Evolutionary conservation across 2,797 vertebrate genomes (phyloP).

Genomic region (Vultur gryphus): DNA sequence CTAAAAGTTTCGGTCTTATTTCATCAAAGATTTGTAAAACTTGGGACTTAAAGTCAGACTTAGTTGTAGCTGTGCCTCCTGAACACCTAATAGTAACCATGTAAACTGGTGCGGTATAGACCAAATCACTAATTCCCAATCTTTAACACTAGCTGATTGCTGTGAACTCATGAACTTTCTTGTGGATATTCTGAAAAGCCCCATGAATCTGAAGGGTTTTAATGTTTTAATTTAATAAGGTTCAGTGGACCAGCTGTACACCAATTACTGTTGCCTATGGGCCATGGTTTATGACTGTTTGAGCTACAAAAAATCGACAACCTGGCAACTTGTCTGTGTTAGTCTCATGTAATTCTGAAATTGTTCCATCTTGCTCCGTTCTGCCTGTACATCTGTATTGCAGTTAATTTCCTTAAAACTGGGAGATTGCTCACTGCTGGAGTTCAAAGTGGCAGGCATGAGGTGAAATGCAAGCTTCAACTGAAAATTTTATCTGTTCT

Average conservation of each 20-base stretch:
- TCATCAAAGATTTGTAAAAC: not conserved
- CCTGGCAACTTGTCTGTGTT: constrained; percentile 41
- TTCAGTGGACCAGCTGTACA: constrained; percentile 47
- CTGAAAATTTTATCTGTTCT: not conserved
- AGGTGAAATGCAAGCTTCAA: not conserved
- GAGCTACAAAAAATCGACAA: constrained; percentile 26
- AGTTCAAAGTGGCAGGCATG: not conserved
- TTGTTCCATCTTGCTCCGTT: constrained; percentile 2
- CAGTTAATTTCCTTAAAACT: constrained; percentile 22
- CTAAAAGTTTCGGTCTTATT: not conserved
- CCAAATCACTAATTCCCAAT: not conserved
- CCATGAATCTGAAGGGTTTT: constrained; percentile 23
- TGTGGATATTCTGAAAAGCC: constrained; percentile 5
- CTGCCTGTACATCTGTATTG: not conserved
- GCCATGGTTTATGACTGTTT: constrained; percentile 31
- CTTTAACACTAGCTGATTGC: not conserved
- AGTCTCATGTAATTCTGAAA: constrained; percentile 19
- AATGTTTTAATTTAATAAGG: constrained; percentile 43
- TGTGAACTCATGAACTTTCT: constrained; percentile 18
- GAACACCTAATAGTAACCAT: not conserved
- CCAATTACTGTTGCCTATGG: constrained; percentile 46
- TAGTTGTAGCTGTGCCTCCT: not conserved
- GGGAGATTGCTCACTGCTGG: not conserved
- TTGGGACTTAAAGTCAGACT: not conserved
- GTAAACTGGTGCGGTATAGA: not conserved